Conservation (phyloP, 2,113 vertebrate genomes). For the Microcebus ravelobensis region DNA sequence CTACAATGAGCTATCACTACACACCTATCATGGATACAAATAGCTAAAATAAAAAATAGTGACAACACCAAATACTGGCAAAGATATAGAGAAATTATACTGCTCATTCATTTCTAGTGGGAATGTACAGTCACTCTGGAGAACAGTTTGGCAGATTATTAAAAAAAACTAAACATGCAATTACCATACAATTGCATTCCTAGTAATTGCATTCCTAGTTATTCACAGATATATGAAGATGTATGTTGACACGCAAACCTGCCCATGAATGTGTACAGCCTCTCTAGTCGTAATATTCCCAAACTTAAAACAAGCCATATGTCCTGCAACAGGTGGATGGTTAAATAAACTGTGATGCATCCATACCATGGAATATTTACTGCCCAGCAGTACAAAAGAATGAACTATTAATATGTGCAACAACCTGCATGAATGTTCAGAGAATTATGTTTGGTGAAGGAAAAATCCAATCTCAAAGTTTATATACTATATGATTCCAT, state of each 20-base stretch:
- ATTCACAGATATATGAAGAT: neutral
- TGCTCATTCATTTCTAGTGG: neutral
- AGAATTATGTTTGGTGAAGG: neutral
- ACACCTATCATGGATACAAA: neutral
- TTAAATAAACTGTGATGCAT: neutral
- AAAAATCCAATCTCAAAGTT: neutral
- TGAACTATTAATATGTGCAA: neutral
- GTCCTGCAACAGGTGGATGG: neutral
- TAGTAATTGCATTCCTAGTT: neutral
- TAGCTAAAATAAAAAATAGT: neutral
- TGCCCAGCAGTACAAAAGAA: neutral
- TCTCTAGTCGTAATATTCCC: neutral
- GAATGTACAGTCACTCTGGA: neutral
- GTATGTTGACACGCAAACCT: neutral
- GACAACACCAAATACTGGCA: neutral
- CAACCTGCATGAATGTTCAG: neutral
- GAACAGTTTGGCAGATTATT: neutral
- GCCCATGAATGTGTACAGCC: neutral
- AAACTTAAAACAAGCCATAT: neutral
- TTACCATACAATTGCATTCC: neutral
- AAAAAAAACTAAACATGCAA: neutral
- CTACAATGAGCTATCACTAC: neutral
- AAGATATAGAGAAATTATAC: neutral
- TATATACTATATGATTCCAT: neutral
- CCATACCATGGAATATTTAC: neutral